Percentiles rank a stretch among this genome's conserved stretches.
phyloP scores from a whole-genome alignment of 2,113 vertebrate genomes.

The Lutjanus erythropterus region DNA sequence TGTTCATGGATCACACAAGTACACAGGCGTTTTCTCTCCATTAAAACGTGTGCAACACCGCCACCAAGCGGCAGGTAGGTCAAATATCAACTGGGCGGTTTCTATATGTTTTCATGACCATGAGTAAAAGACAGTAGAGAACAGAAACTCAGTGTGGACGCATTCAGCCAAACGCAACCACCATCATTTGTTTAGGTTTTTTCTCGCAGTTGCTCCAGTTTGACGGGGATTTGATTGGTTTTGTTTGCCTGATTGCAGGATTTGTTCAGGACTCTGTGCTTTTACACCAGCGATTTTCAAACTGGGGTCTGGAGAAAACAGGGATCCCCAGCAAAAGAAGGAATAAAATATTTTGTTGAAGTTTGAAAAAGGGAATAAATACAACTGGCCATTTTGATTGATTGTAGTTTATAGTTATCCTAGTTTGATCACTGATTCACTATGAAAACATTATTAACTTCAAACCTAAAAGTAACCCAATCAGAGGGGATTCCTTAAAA shows the following conservation, averaged over 20 bases:
- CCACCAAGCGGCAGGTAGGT: constrained; percentile 11
- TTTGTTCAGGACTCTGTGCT: background rate
- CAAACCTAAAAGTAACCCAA: too few species aligned
- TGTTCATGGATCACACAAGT: constrained; percentile 10
- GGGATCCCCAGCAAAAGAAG: too few species aligned
- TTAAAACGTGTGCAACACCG: constrained; percentile 37
- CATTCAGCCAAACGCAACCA: background rate
- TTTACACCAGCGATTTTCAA: too few species aligned
- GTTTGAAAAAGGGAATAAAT: too few species aligned
- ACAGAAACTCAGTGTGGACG: background rate
- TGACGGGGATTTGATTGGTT: background rate
- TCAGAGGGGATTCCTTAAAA: too few species aligned
- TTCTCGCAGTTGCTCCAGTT: constrained; percentile 5
- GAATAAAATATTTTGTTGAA: too few species aligned
- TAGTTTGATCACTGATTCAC: too few species aligned
- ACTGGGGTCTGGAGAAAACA: too few species aligned
- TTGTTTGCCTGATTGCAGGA: background rate
- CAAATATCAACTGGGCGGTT: background rate
- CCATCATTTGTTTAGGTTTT: background rate
- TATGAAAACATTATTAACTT: too few species aligned
- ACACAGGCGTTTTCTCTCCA: constrained; percentile 6
- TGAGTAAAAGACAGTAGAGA: too few species aligned
- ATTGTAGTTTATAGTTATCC: too few species aligned
- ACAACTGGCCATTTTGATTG: too few species aligned
- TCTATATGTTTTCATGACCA: background rate